Evolutionary conservation across 35 echinoderm and acorn worm genomes (phyloP), one percentile per base, ranked within the genome.

Genomic region (Heliocidaris erythrogramma): DNA sequence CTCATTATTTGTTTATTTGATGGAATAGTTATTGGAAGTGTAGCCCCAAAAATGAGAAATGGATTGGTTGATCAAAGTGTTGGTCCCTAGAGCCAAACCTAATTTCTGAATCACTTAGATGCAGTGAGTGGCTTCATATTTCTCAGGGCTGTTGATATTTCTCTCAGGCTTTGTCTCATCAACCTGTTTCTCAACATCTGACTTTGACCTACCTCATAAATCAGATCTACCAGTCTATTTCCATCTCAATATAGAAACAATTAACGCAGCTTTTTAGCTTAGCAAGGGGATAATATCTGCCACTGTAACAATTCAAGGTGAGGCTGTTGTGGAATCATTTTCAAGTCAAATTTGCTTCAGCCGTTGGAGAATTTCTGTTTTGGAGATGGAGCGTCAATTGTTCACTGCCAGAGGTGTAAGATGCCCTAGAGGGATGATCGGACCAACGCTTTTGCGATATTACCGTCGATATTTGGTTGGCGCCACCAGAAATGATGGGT

Each of bases 61-160:
- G 87, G 47, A 89, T 89, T 89, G 31, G 87, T 32, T 89, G 30
- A 89, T 89, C 87, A 89, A 32, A 89, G 87, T 89, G 87, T 89
- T 89, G 12, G 31, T 89, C 91, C 91, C 91, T 92, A 30, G 47
- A 92, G 91, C 91, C 13, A 30, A 92, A 59, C 91, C 47, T 92
- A 92, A 92, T 92, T 92, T 59, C 91, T 52, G 49, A 92, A 92
- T 92, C 91, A 50, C 48, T 92, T 92, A 92, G 90, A 49, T 92
- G 91, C 48, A 59, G n/a, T 48, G 32, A n/a, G 16, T 49, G 49
- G 29, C 13, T 92, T 50, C 29, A 35, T 92, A 59, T 92, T 27
- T 52, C 91, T 59, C 91, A 59, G 50, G 91, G 91, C 91, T 92
- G 49, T 92, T 92, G 49, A 16, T 52, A 92, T 92, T 30, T 48